phyloP scores from a whole-genome alignment of 2,113 vertebrate species.

The Clinocottus analis region DNA sequence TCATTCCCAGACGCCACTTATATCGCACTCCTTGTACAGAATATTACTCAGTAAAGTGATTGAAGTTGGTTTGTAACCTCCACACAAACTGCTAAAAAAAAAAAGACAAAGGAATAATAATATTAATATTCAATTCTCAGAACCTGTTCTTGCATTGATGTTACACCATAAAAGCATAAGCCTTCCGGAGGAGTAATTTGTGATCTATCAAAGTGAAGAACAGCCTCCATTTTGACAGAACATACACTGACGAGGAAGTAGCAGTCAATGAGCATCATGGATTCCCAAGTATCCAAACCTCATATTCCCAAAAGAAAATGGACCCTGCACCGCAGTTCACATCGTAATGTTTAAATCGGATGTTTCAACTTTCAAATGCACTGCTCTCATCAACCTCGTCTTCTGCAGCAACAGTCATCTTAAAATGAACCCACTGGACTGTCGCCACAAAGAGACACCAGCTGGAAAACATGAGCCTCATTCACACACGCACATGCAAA shows the following conservation, averaged over 20 bases:
- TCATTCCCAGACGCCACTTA: not conserved
- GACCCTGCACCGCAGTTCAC: not conserved
- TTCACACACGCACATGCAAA: not conserved
- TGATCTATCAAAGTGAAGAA: not conserved
- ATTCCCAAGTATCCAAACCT: not conserved
- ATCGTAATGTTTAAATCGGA: not conserved
- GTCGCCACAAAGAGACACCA: not conserved
- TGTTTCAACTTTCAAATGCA: not conserved
- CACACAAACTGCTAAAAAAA: not conserved
- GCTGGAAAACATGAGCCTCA: not conserved
- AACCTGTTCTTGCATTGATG: conserved; percentile 11
- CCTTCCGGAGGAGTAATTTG: not conserved
- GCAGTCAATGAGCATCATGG: not conserved
- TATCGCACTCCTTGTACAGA: conserved; percentile 14
- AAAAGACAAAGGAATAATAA: not conserved
- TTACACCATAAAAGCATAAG: not conserved
- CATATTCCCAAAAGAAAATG: not conserved
- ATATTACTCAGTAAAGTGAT: conserved; percentile 13
- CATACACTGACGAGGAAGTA: not conserved
- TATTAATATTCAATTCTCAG: conserved; percentile 24
- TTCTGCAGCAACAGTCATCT: not conserved
- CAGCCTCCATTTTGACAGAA: not conserved
- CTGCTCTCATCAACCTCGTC: not conserved
- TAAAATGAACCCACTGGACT: not conserved
- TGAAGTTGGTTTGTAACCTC: conserved; percentile 38